These are phyloP conservation scores for Apomyelois bistriatella DNA, from an alignment of 2,888 invertebrate species.

Conservation along the genomic window DNA sequence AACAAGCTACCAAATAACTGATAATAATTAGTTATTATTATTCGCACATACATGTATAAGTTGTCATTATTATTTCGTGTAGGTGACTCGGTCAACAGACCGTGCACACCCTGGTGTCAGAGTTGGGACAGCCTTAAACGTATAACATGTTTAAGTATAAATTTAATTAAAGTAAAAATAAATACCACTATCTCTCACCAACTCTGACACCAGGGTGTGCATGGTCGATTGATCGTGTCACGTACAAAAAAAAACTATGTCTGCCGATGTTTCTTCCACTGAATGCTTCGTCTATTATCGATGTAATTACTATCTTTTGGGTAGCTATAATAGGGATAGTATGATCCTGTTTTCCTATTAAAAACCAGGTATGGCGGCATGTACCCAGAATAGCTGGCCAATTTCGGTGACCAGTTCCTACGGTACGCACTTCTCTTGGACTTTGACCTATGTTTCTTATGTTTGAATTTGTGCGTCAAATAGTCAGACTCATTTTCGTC, in stretches of 20 bases:
- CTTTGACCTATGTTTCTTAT: slow-evolving; percentile 8
- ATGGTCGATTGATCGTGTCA: no score
- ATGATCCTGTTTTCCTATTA: slow-evolving; percentile 9
- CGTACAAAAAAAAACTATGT: neutral
- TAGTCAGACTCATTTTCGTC: neutral
- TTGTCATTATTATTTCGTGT: no score
- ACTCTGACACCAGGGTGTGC: no score
- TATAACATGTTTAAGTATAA: no score
- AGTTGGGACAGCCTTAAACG: no score
- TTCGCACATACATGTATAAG: no score
- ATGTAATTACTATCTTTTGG: slow-evolving; percentile 2
- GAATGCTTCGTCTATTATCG: slow-evolving; percentile 3
- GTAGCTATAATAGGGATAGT: slow-evolving; percentile 9
- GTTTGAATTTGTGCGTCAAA: neutral
- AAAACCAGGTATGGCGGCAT: slow-evolving; percentile 12
- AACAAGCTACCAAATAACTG: no score
- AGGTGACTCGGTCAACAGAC: no score
- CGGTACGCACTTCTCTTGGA: slow-evolving; percentile 6
- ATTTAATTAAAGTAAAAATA: no score
- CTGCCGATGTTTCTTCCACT: neutral
- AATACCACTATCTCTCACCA: no score
- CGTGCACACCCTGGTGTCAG: no score
- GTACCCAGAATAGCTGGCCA: slow-evolving; percentile 3
- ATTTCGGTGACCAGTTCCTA: slow-evolving; percentile 4
- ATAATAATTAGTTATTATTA: no score